phyloP scores from a whole-genome alignment of 2,888 invertebrate genomes.

The Brenthis daphne region DNA sequence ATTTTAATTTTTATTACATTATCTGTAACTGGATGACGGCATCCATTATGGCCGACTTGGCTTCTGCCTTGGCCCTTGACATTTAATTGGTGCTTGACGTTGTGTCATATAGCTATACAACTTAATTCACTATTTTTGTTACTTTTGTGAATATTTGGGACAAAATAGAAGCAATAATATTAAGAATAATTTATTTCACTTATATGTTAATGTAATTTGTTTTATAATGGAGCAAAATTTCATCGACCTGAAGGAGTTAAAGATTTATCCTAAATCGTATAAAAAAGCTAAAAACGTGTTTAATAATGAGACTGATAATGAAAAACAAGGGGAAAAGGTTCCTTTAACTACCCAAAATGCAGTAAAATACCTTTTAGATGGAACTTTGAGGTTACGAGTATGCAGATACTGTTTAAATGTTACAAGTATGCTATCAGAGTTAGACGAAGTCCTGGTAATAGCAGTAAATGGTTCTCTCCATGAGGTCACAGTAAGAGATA shows the following conservation, averaged over 20 bases:
- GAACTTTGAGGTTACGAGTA: constrained; percentile 58
- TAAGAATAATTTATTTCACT: background rate
- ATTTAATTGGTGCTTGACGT: constrained; percentile 29
- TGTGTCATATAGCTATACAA: constrained; percentile 24
- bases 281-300: constrained; percentile 18
- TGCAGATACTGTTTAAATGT: constrained; percentile 68
- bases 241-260: constrained; percentile 32
- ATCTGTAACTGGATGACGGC: constrained; percentile 4
- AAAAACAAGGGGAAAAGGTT: constrained; percentile 30
- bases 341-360: constrained; percentile 63
- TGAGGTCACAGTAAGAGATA: constrained; percentile 64
- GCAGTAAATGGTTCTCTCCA: constrained; percentile 56
- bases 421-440: constrained; percentile 53
- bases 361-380: constrained; percentile 60
- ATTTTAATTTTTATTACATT: background rate
- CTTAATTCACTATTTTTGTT: constrained; percentile 21
- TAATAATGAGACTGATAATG: constrained; percentile 8
- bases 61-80: background rate
- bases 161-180: background rate
- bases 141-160: constrained; percentile 3
- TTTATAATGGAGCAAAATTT: constrained; percentile 40
- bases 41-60: constrained; percentile 30
- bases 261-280: constrained; percentile 32
- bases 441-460: constrained; percentile 64
- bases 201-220: constrained; percentile 12